Conservation (phyloP, 2,888 invertebrate species). For the Furcula furcula region DNA sequence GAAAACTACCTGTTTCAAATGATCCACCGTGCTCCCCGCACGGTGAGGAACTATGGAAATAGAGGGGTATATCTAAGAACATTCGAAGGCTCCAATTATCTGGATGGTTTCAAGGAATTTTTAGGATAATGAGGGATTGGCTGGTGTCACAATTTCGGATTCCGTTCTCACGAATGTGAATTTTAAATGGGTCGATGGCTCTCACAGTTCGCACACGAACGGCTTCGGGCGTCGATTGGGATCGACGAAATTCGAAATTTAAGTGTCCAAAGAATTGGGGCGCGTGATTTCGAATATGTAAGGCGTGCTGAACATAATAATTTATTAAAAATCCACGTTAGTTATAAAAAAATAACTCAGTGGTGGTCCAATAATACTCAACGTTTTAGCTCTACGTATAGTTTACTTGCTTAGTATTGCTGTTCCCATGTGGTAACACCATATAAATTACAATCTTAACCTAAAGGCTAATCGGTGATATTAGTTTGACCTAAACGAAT, state of each 20-base stretch:
- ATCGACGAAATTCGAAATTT: not conserved
- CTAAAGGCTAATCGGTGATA: too few species aligned
- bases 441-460: too few species aligned
- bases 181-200: constrained; percentile 26
- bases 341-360: too few species aligned
- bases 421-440: too few species aligned
- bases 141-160: constrained; percentile 47
- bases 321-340: too few species aligned
- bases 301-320: too few species aligned
- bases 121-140: constrained; percentile 25
- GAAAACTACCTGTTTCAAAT: constrained; percentile 53
- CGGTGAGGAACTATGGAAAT: not conserved
- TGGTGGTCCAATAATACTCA: too few species aligned
- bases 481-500: too few species aligned
- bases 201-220: constrained; percentile 23
- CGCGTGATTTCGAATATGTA: too few species aligned
- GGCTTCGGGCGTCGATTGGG: constrained; percentile 23
- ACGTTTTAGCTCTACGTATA: too few species aligned
- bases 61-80: not conserved
- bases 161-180: constrained; percentile 50
- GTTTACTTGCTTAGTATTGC: too few species aligned
- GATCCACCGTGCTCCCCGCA: constrained; percentile 5
- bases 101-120: constrained; percentile 18
- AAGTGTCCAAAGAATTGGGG: not conserved
- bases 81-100: constrained; percentile 9